phyloP scores from a whole-genome alignment of 2,888 invertebrate species.

The Acrobasis repandana region DNA sequence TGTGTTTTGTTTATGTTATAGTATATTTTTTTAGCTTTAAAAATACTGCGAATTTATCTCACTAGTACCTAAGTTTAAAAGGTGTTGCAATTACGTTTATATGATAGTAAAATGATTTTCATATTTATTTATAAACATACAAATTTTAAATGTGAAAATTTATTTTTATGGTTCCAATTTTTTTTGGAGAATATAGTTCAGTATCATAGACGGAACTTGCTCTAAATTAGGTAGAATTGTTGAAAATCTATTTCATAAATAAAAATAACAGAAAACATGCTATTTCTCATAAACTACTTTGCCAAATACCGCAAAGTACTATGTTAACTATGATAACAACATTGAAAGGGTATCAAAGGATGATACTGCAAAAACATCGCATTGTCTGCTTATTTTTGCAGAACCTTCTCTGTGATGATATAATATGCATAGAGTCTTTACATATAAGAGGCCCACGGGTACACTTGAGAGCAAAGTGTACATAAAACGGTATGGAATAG shows the following conservation, averaged over 20 bases:
- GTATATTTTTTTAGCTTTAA: background rate
- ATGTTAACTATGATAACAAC: background rate
- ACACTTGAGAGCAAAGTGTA: conserved; percentile 21
- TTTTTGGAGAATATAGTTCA: too few species aligned
- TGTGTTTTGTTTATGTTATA: conserved; percentile 1
- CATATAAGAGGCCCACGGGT: conserved; percentile 22
- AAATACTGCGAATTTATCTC: too few species aligned
- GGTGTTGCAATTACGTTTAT: too few species aligned
- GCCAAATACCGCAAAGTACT: background rate
- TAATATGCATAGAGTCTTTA: conserved; percentile 22
- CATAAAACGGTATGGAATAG: conserved; percentile 19
- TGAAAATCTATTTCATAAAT: background rate
- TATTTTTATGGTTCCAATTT: too few species aligned
- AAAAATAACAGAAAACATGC: background rate
- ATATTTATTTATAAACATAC: too few species aligned
- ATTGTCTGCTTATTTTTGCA: conserved; percentile 14
- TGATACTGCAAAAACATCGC: conserved; percentile 12
- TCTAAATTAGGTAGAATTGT: too few species aligned
- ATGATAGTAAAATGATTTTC: too few species aligned
- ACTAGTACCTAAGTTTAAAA: too few species aligned
- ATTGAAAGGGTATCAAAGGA: conserved; percentile 8
- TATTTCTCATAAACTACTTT: background rate
- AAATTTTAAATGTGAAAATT: too few species aligned
- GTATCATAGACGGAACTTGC: too few species aligned
- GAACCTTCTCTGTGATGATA: conserved; percentile 4